Base-by-base conservation (phyloP, 2,888 invertebrate genomes). In the Drosophila melanosoma region DNA sequence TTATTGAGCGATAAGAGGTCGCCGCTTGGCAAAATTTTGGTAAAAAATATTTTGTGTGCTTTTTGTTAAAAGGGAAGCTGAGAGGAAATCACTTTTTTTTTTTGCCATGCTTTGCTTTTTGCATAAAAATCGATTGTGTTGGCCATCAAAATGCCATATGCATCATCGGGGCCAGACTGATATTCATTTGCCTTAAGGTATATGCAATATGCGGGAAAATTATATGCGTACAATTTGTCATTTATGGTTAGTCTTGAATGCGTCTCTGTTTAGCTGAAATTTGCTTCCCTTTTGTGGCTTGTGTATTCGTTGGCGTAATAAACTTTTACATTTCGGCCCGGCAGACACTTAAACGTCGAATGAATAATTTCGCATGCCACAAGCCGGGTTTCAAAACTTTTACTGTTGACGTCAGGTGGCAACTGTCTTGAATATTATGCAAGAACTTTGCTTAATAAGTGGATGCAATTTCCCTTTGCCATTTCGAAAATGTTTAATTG, bases 361-460 rank as follows among this genome's bases (percentile, higher is more conserved):
- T 87, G 90, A 87, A 87, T 90, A 88, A 87, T 90, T 90, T 86
- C 81, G 71, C 70, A 68, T 69, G 90, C 75, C 88, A 74, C 76
- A 53, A 58, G 53, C 63, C 74, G 73, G 68, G 57, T 67, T 51
- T 53, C 67, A 67, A 81, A 85, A 81, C 75, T 87, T 84, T 89
- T 76, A 74, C 74, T 69, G 68, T 64, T 59, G 49, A 65, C 62
- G 68, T 61, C 74, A 64, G 70, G 68, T 69, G 82, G 57, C 71
- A 65, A 56, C 51, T 51, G 66, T 12, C 59, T 57, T 74, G 48
- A 62, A 54, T 74, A 79, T 79, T 60, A 74, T 76, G 59, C 76
- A 74, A 69, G 79, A 76, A 76, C 64, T 76, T 76, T 76, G 32
- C 62, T 79, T 69, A 60, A 61, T 69, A 76, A 79, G 79, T 79